These are phyloP conservation scores for Anoplophora glabripennis DNA, from an alignment of 1,140 invertebrate genomes.

Conservation along the genomic window DNA sequence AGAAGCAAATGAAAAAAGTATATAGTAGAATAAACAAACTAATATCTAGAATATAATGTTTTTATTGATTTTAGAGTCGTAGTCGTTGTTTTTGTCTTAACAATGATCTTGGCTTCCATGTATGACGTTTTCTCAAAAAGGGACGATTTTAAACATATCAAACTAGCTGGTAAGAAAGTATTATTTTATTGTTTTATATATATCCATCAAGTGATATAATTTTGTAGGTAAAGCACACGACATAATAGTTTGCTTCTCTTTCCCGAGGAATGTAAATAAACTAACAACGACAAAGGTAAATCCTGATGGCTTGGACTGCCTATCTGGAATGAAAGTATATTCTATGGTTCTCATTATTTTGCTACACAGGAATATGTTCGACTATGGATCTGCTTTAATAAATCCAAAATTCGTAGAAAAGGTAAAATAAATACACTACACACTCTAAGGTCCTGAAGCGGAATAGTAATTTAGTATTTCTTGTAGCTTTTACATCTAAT, in stretches of 20 bases:
- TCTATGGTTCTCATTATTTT: slow-evolving; percentile 64
- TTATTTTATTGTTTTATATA: not conserved
- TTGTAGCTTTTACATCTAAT: not conserved
- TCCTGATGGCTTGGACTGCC: slow-evolving; percentile 59
- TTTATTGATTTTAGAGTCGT: not conserved
- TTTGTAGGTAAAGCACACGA: slow-evolving; percentile 22
- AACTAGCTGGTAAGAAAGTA: not conserved
- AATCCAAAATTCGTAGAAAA: slow-evolving; percentile 61
- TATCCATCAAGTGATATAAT: not conserved
- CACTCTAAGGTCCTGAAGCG: too few species aligned
- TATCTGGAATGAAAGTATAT: slow-evolving; percentile 63
- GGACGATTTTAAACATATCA: not conserved
- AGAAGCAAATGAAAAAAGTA: too few species aligned
- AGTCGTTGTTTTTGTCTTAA: not conserved
- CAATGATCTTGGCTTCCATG: not conserved
- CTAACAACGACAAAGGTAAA: slow-evolving; percentile 49
- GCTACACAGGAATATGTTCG: slow-evolving; percentile 63
- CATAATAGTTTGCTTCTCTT: slow-evolving; percentile 24
- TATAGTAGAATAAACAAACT: not conserved
- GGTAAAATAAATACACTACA: slow-evolving; percentile 43
- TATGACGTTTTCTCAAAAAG: not conserved
- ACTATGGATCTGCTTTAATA: slow-evolving; percentile 60
- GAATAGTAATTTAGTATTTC: too few species aligned
- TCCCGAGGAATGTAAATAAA: slow-evolving; percentile 23
- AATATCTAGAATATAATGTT: not conserved